Base-by-base conservation (phyloP, 92 coral and sea anemone genomes). In the Actinostola sp. region DNA sequence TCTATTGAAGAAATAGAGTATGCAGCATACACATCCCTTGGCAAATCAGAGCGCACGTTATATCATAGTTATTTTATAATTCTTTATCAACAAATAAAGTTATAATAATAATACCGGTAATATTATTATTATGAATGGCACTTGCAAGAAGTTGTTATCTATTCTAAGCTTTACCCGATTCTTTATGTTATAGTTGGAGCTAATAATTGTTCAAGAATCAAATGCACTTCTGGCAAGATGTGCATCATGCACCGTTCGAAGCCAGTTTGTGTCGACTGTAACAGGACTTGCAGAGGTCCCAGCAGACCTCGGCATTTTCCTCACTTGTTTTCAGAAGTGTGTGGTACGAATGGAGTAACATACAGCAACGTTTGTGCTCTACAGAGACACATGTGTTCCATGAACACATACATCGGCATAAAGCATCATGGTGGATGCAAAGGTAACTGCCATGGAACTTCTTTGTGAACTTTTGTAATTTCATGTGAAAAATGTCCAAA, bases 231-330 rank as follows among this genome's bases (percentile, higher is more conserved):
- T 24, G 61, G 71, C 24, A 54, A 30, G 56, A 32, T 26, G 63
- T 69, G 77, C 50, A n/a, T 78, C 39, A 65, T 46, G 53, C 55
- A 67, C 26, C 15, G 42, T 10, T 55, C 64, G 45, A 46, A 48
- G 0, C 83, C 83, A 1, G 70, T 8, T 0, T 78, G 83, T 69
- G 53, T 69, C 58, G 59, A 57, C 23, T 78, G 83, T 12, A 43
- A 33, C 11, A 57, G 75, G n/a, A 11, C 31, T 14, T 54, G 61
- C 32, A 54, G 3, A 16, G 14, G 32, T 29, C 2, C 28, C 53
- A 46, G 23, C 21, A 16, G 23, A 14, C 61, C 28, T 7, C 42
- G 11, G 42, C 11, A 36, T 11, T 11, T 4, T 36, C 4, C 27
- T 4, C 31, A 24, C n/a, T 42, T 35, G 13, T 50, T 13, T 48